Evolutionary conservation across 37 sponge, comb jelly and placozoan species (phyloP).

Genomic region (Beroe forskalii): DNA sequence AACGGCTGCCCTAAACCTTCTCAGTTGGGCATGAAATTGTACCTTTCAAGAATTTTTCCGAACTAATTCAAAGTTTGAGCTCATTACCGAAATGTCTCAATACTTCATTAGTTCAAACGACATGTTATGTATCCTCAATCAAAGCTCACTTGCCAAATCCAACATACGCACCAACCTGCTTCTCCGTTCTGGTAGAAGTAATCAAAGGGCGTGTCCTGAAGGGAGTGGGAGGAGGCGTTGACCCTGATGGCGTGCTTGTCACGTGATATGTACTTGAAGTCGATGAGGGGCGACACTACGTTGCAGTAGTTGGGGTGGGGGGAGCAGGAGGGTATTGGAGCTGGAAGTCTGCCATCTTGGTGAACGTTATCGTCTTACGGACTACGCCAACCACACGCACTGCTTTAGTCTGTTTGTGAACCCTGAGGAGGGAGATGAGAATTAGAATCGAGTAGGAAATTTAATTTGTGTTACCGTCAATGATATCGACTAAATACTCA

Average conservation of each 20-base stretch:
- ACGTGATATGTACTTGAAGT: background rate
- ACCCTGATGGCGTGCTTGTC: conserved; percentile 1
- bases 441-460: background rate
- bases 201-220: conserved; percentile 5
- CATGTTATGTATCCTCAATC: too few species aligned
- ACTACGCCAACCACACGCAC: conserved; percentile 44
- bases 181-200: conserved; percentile 36
- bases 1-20: too few species aligned
- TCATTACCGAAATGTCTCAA: too few species aligned
- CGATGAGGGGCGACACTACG: background rate
- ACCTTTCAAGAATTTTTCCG: too few species aligned
- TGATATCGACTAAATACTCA: too few species aligned
- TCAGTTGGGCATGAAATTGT: too few species aligned
- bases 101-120: too few species aligned
- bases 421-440: background rate
- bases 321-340: conserved; percentile 55
- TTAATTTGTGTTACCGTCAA: too few species aligned
- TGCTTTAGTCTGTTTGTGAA: conserved; percentile 23
- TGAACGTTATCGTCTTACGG: background rate
- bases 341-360: conserved; percentile 54
- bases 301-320: conserved; percentile 22
- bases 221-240: background rate
- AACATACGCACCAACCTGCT: conserved; percentile 46
- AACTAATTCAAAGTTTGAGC: too few species aligned
- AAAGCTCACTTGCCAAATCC: too few species aligned